Percentiles rank a stretch among this genome's conserved stretches.
Evolutionary conservation across 2,113 vertebrate genomes (phyloP).

Genomic region (Prochilodus magdalenae): DNA sequence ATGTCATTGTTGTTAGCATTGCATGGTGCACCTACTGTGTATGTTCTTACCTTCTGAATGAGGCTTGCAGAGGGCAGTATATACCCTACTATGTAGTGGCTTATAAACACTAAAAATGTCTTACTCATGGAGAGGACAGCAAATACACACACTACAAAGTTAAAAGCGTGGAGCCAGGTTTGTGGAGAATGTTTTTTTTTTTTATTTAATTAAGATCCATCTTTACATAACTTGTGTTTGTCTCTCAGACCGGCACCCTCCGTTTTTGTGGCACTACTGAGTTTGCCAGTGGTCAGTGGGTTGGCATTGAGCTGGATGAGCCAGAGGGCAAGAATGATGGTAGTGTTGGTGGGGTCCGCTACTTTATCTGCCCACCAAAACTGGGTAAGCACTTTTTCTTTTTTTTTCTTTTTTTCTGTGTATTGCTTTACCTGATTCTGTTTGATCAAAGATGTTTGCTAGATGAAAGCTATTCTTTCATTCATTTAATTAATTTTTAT

Average conservation of each 20-base stretch:
- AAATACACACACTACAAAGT: too few species aligned
- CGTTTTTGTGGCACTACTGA: constrained; percentile 92
- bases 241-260: constrained; percentile 81
- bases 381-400: constrained; percentile 75
- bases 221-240: not conserved
- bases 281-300: constrained; percentile 94
- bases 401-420: not conserved
- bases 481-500: too few species aligned
- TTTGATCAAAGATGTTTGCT: not conserved
- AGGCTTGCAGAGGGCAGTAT: too few species aligned
- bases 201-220: too few species aligned
- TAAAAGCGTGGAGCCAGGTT: not conserved
- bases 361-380: constrained; percentile 92
- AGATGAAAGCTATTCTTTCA: too few species aligned
- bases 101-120: too few species aligned
- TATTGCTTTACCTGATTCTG: not conserved
- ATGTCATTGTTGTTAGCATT: too few species aligned
- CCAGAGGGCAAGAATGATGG: constrained; percentile 92
- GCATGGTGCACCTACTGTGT: too few species aligned
- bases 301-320: constrained; percentile 91
- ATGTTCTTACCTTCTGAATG: too few species aligned
- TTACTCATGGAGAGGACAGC: too few species aligned
- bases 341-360: constrained; percentile 89
- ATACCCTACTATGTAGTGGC: too few species aligned
- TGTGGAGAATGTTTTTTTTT: not conserved